These are phyloP conservation scores for Euglossa dilemma DNA, from an alignment of 1,140 invertebrate species.

Conservation along the genomic window DNA sequence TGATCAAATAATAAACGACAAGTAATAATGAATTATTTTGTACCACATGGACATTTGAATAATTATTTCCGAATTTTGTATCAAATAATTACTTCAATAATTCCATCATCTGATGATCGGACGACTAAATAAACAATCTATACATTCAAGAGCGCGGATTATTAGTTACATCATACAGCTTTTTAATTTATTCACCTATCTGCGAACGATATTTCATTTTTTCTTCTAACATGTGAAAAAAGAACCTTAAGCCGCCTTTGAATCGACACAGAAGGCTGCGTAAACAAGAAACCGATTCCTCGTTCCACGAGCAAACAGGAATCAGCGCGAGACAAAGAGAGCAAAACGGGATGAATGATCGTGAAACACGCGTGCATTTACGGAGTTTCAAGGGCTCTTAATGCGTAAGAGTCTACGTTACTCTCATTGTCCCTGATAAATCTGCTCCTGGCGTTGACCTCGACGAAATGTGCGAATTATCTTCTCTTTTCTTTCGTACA, in stretches of 20 bases:
- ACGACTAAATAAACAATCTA: too few relatives aligned
- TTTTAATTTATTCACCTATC: too few relatives aligned
- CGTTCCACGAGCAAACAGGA: constrained; percentile 5
- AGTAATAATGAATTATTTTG: too few relatives aligned
- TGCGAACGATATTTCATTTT: too few relatives aligned
- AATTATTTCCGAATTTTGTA: too few relatives aligned
- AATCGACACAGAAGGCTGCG: background rate
- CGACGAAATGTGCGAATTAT: constrained; percentile 34
- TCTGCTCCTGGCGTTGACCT: constrained; percentile 47
- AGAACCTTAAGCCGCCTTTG: too few relatives aligned
- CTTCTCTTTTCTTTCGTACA: background rate
- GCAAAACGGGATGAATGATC: constrained; percentile 43
- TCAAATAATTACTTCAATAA: too few relatives aligned
- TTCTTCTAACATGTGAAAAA: background rate
- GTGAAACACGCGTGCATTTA: constrained; percentile 23
- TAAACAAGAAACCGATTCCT: background rate
- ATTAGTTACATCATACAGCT: too few relatives aligned
- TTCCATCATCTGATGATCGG: too few relatives aligned
- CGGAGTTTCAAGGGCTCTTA: constrained; percentile 56
- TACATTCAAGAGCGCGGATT: too few relatives aligned
- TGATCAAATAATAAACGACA: too few relatives aligned
- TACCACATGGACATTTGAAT: too few relatives aligned
- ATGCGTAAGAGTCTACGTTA: constrained; percentile 55
- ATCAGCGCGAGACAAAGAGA: constrained; percentile 32
- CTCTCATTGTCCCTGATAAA: constrained; percentile 57